Percentiles rank a stretch among this genome's conserved stretches.
Evolutionary conservation across 2,888 invertebrate genomes (phyloP).

Genomic region (Rhaphigaster nebulosa): DNA sequence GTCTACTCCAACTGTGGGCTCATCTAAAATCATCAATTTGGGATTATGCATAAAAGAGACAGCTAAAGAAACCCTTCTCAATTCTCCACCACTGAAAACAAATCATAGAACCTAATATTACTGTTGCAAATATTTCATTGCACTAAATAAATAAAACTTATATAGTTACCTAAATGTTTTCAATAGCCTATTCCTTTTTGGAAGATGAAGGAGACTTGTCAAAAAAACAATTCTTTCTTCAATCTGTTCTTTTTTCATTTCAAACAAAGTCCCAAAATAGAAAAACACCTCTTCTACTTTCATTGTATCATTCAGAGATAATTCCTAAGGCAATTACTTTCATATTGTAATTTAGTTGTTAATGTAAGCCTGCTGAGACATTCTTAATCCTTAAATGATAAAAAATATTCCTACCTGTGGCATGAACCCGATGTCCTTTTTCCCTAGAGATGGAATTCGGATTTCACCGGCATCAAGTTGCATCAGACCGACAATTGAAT

Average conservation of each 20-base stretch:
- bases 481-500: slow-evolving; percentile 85
- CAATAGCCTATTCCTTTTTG: slow-evolving; percentile 76
- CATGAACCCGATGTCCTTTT: slow-evolving; percentile 81
- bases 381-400: background rate
- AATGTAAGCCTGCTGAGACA: background rate
- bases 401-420: slow-evolving; percentile 69
- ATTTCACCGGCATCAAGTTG: slow-evolving; percentile 81
- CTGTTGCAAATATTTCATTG: background rate
- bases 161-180: slow-evolving; percentile 79
- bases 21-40: slow-evolving; percentile 89
- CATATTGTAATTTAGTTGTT: background rate
- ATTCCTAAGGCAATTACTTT: slow-evolving; percentile 71
- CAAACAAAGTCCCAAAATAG: slow-evolving; percentile 86
- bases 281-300: slow-evolving; percentile 83
- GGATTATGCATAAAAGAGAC: slow-evolving; percentile 91
- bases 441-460: slow-evolving; percentile 78
- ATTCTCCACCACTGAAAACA: slow-evolving; percentile 81
- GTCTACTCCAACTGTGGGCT: slow-evolving; percentile 95
- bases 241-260: slow-evolving; percentile 75
- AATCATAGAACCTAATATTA: slow-evolving; percentile 50
- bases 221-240: slow-evolving; percentile 72
- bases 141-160: background rate
- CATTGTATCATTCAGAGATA: slow-evolving; percentile 80
- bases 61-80: slow-evolving; percentile 89
- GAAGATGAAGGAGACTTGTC: slow-evolving; percentile 74